Evolutionary conservation across 2,113 vertebrate species (phyloP).

Genomic region (Phaethon lepturus): DNA sequence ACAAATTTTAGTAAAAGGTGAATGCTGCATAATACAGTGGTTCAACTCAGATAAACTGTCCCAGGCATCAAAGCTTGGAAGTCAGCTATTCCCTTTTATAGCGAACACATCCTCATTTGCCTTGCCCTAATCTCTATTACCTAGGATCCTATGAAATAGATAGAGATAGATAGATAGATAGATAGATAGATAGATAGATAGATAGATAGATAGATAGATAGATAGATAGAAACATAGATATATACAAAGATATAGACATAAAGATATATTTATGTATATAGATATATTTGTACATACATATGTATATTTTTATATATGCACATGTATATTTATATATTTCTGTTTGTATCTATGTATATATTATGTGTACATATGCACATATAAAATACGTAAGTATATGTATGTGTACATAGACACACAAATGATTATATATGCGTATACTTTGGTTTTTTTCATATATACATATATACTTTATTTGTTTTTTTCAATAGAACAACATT

Average conservation of each 20-base stretch:
- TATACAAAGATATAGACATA: no score
- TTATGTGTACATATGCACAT: neutral
- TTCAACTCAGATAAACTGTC: neutral
- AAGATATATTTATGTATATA: neutral
- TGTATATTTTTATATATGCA: neutral
- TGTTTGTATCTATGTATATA: neutral
- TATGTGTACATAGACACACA: rapidly evolving
- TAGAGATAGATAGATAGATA: neutral
- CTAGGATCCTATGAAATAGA: neutral
- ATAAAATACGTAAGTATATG: neutral
- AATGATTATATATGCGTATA: neutral
- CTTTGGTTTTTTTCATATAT: neutral
- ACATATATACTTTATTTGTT: neutral
- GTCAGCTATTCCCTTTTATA: neutral
- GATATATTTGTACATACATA: rapidly evolving
- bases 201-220: neutral
- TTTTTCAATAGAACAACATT: neutral
- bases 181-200: neutral
- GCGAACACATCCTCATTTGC: neutral
- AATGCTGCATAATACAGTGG: neutral
- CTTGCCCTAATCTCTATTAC: neutral
- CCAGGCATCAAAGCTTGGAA: neutral
- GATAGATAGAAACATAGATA: neutral
- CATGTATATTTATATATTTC: no score
- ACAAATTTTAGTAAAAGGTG: neutral